Conservation (phyloP, 2,797 vertebrate species). For the Hipposideros larvatus region DNA sequence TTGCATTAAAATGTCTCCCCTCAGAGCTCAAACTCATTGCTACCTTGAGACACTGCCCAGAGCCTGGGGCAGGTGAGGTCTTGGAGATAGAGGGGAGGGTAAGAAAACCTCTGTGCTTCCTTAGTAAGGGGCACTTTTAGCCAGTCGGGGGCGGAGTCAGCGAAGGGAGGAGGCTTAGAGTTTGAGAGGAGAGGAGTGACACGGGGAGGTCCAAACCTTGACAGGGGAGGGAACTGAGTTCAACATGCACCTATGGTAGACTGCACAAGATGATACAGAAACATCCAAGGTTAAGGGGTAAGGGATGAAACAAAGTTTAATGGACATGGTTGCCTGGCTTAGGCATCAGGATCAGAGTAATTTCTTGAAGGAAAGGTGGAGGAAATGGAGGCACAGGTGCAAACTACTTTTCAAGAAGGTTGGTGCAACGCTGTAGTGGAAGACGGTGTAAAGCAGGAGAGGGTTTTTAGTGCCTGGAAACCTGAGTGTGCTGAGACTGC, state of each 20-base stretch:
- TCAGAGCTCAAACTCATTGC: background rate
- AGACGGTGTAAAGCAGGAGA: background rate
- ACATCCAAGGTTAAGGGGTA: background rate
- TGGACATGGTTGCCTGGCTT: background rate
- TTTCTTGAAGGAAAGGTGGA: background rate
- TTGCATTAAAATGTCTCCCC: background rate
- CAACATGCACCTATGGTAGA: fast-evolving
- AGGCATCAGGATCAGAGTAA: background rate
- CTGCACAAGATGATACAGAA: background rate
- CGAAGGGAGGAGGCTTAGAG: background rate
- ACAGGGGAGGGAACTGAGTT: too few relatives aligned
- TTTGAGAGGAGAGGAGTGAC: background rate
- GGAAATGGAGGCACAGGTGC: background rate
- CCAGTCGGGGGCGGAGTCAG: background rate
- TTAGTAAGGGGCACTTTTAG: background rate
- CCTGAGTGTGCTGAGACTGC: too few relatives aligned
- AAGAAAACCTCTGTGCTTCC: background rate
- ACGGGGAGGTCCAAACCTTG: background rate
- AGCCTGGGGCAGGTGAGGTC: background rate
- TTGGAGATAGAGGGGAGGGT: background rate
- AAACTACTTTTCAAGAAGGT: background rate
- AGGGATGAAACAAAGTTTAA: background rate
- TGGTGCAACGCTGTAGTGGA: background rate
- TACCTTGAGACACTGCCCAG: background rate
- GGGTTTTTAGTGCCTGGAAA: background rate